phyloP scores from a whole-genome alignment of 2,113 vertebrate genomes.

The Chauna torquata region DNA sequence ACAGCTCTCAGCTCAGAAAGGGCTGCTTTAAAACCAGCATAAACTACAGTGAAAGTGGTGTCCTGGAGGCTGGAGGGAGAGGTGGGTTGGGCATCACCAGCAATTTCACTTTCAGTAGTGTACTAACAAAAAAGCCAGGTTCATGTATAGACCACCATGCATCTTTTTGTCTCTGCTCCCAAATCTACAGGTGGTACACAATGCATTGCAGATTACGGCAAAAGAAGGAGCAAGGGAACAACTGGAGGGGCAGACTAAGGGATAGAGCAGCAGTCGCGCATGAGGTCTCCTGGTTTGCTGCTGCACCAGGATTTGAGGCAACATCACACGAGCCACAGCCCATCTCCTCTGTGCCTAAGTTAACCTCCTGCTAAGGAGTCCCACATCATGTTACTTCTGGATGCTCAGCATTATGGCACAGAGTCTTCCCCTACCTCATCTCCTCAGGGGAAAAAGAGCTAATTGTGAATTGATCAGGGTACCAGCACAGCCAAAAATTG shows the following conservation, averaged over 20 bases:
- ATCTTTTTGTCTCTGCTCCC: neutral
- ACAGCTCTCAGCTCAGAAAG: neutral
- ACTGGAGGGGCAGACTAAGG: neutral
- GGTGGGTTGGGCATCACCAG: neutral
- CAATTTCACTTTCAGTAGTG: neutral
- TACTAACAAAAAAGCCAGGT: neutral
- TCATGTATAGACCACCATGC: fast-evolving
- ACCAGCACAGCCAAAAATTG: neutral
- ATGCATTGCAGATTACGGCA: fast-evolving
- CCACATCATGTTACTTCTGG: neutral
- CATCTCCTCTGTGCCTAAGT: neutral
- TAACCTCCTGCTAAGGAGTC: neutral
- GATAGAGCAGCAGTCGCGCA: fast-evolving
- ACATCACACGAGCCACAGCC: fast-evolving
- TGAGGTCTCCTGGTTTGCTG: neutral
- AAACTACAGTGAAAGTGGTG: neutral
- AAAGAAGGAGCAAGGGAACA: neutral
- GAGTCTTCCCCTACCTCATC: neutral
- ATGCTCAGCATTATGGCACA: neutral
- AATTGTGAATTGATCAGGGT: neutral
- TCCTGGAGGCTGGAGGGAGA: neutral
- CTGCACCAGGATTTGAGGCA: neutral
- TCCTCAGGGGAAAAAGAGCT: neutral
- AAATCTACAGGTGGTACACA: neutral
- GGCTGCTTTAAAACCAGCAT: neutral